Evolutionary conservation across 2,888 invertebrate species (phyloP).

Genomic region (Eledone cirrhosa): DNA sequence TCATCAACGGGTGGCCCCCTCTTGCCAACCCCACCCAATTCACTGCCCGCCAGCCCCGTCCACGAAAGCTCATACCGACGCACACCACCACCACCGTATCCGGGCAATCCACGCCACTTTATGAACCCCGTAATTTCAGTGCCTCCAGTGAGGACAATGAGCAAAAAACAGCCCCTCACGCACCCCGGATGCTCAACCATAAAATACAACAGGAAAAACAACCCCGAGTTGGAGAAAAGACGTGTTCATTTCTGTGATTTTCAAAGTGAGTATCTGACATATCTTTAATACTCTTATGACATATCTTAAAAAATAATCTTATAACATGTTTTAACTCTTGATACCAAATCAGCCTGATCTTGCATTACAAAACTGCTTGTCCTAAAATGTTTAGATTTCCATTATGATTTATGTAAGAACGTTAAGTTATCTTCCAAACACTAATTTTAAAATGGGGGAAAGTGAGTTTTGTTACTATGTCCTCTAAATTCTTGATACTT

Average conservation of each 20-base stretch:
- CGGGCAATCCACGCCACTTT: constrained; percentile 37
- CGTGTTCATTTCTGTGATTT: constrained; percentile 97
- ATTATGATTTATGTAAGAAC: too few species aligned
- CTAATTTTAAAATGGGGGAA: too few species aligned
- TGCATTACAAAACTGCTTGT: too few species aligned
- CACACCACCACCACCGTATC: constrained; percentile 60
- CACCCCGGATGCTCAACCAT: constrained; percentile 67
- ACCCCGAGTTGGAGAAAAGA: constrained; percentile 94
- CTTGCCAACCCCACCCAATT: constrained; percentile 58
- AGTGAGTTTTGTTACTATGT: too few species aligned
- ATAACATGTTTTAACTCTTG: too few species aligned
- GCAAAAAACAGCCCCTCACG: constrained; percentile 53
- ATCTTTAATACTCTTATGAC: too few species aligned
- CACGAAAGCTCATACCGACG: constrained; percentile 45
- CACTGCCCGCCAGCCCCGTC: constrained; percentile 58
- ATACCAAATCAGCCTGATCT: too few species aligned
- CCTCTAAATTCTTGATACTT: too few species aligned
- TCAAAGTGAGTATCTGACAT: constrained; percentile 69
- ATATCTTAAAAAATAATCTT: too few species aligned
- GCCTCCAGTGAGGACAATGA: constrained; percentile 35
- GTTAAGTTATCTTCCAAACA: too few species aligned
- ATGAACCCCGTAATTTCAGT: constrained; percentile 27
- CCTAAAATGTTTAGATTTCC: too few species aligned
- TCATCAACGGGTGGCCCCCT: constrained; percentile 35
- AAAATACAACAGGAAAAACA: constrained; percentile 92